Conservation (phyloP, 2,113 vertebrate genomes). For the Chaetodon auriga region DNA sequence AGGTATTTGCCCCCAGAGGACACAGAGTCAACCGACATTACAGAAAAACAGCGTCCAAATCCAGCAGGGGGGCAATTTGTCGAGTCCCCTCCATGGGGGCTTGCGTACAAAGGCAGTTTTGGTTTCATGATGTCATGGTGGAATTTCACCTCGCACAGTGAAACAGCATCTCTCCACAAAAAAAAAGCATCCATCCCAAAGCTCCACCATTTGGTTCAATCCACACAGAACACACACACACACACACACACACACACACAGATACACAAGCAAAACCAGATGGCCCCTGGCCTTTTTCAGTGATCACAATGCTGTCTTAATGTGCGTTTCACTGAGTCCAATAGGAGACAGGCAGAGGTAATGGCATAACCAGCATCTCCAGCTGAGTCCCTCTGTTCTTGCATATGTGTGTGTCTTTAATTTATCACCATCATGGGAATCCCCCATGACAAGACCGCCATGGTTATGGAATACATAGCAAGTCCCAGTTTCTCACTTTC, state of each 20-base stretch:
- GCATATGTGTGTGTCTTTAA: slow-evolving; percentile 4
- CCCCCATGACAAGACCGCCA: slow-evolving; percentile 38
- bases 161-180: slow-evolving; percentile 35
- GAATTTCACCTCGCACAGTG: slow-evolving; percentile 61
- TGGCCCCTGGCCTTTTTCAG: slow-evolving; percentile 49
- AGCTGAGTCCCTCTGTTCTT: slow-evolving; percentile 58
- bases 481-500: slow-evolving; percentile 43
- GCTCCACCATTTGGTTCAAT: background rate
- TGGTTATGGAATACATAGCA: slow-evolving; percentile 21
- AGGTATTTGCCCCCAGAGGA: slow-evolving; percentile 51
- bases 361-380: slow-evolving; percentile 66
- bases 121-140: slow-evolving; percentile 77
- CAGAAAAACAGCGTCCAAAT: slow-evolving; percentile 47
- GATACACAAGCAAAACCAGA: slow-evolving; percentile 37
- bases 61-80: slow-evolving; percentile 36
- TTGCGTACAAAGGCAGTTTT: slow-evolving; percentile 62
- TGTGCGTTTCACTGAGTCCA: slow-evolving; percentile 53
- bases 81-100: slow-evolving; percentile 17
- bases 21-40: slow-evolving; percentile 34
- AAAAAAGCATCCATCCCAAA: slow-evolving; percentile 34
- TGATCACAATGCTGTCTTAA: slow-evolving; percentile 54
- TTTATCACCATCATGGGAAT: slow-evolving; percentile 56
- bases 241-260: slow-evolving; percentile 35
- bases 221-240: slow-evolving; percentile 13
- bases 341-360: slow-evolving; percentile 53